Evolutionary conservation across 2,797 vertebrate genomes (phyloP).

Genomic region (Lutjanus argentimaculatus): DNA sequence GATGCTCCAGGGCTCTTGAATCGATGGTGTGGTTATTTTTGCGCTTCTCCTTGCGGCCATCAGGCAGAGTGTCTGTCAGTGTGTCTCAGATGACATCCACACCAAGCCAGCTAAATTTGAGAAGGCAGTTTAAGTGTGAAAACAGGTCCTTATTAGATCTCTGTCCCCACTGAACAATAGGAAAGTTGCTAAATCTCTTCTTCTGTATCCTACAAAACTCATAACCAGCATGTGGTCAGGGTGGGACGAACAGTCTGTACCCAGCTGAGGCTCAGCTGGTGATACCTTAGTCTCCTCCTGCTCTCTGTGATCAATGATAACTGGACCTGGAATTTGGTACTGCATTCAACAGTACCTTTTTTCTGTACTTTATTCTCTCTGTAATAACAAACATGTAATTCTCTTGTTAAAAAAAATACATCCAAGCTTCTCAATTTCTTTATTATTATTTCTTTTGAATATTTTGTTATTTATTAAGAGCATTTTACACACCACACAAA

Average conservation of each 20-base stretch:
- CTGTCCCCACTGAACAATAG: neutral
- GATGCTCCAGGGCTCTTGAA: constrained; percentile 58
- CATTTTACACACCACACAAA: no score
- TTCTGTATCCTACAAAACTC: no score
- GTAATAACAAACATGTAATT: no score
- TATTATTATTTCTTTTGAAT: no score
- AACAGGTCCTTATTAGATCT: neutral
- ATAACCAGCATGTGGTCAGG: neutral
- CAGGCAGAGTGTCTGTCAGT: constrained; percentile 31
- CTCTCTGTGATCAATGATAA: neutral
- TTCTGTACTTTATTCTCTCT: no score
- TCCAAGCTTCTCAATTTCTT: no score
- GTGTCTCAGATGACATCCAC: constrained; percentile 27
- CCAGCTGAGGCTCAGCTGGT: neutral
- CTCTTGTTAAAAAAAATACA: no score
- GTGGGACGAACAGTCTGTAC: neutral
- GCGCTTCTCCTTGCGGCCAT: constrained; percentile 49
- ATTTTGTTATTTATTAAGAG: no score
- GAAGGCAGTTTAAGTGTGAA: constrained; percentile 16
- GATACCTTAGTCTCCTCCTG: neutral
- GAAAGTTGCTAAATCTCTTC: neutral
- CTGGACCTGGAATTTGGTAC: no score
- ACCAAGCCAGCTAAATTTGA: constrained; percentile 16
- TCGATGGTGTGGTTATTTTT: constrained; percentile 67
- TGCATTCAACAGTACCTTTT: no score